Base-by-base conservation (phyloP, 1,140 invertebrate genomes). In the Brachystomella parvula region DNA sequence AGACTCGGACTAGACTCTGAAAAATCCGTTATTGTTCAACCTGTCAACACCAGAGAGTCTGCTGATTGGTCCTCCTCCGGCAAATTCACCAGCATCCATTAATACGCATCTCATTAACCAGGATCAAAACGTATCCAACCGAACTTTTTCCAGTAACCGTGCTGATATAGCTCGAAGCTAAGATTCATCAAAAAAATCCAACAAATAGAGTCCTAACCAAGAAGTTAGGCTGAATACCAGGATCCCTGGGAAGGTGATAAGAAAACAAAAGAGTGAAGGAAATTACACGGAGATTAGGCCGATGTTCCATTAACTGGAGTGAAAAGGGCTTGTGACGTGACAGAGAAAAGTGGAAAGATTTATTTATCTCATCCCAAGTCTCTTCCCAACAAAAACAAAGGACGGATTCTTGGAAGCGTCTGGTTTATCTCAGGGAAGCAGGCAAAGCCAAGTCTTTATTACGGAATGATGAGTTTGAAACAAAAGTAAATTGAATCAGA, bases 61-160 rank as follows among this genome's bases (percentile, higher is more conserved):
- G n/a, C n/a, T n/a, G n/a, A n/a, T n/a, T n/a, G n/a, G n/a, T n/a
- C n/a, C n/a, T n/a, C n/a, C n/a, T n/a, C n/a, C 70, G 66, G 29
- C 61, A 67, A 67, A 67, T 67, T 69, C 68, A 68, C 67, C 66
- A 71, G 69, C 33, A 39, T 68, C 69, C 71, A 72, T 72, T 72
- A 72, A 69, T 72, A 69, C 71, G 53, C 61, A 67, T 72, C 71
- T 72, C 71, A 72, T 72, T 72, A 72, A 65, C 65, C 39, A 33
- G 35, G 63, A 64, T 66, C n/a, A 35, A 62, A n/a, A 39, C 28
- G n/a, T n/a, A 30, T 60, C 19, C 3, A 28, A 57, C 6, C n/a
- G 29, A 33, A 15, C 12, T 3, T 31, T 19, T 9, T 57, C 28
- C 6, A 29, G 53, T 9, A 57, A 57, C 9, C 9, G 28, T 57